phyloP scores from a whole-genome alignment of 2,888 invertebrate species.

The Drosophila falleni region DNA sequence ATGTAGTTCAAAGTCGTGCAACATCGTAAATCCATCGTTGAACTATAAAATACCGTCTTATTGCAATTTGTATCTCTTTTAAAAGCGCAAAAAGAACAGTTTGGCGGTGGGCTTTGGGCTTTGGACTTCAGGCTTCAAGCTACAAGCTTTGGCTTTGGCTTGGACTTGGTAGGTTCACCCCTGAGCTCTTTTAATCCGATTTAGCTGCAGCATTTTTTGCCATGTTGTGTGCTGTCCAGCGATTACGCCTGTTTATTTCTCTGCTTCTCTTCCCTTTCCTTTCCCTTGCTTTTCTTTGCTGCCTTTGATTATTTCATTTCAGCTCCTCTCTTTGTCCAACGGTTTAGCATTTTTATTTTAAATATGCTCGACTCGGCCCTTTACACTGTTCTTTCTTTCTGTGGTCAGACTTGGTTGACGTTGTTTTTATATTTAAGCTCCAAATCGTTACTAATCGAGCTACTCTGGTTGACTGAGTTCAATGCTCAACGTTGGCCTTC shows the following conservation, averaged over 20 bases:
- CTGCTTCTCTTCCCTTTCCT: conserved; percentile 10
- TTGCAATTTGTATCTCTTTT: conserved; percentile 79
- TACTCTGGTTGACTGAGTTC: conserved; percentile 21
- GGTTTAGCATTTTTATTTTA: conserved; percentile 67
- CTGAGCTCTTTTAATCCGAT: conserved; percentile 79
- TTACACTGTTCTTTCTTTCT: conserved; percentile 3
- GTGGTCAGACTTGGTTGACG: conserved; percentile 8
- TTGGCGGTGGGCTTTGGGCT: conserved; percentile 69
- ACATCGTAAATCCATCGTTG: conserved; percentile 79
- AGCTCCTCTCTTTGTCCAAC: conserved; percentile 16
- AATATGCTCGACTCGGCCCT: conserved; percentile 44
- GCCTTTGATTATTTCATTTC: conserved; percentile 70
- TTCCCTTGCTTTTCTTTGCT: conserved; percentile 27
- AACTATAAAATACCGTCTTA: conserved; percentile 80
- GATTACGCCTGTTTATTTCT: conserved; percentile 65
- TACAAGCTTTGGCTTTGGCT: conserved; percentile 1
- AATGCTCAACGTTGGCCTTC: conserved; percentile 38
- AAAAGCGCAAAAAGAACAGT: conserved; percentile 43
- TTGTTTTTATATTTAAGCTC: conserved; percentile 6
- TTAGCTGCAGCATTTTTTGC: conserved; percentile 68
- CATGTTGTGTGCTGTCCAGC: conserved; percentile 59
- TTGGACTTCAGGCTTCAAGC: not conserved
- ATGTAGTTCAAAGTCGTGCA: conserved; percentile 78
- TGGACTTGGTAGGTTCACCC: conserved; percentile 54
- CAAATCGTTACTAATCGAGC: conserved; percentile 35